A percentile compares a stretch with the other conserved stretches of the same genome.
phyloP scores from a whole-genome alignment of 2,888 invertebrate species.

The Tryphoninae sp. region DNA sequence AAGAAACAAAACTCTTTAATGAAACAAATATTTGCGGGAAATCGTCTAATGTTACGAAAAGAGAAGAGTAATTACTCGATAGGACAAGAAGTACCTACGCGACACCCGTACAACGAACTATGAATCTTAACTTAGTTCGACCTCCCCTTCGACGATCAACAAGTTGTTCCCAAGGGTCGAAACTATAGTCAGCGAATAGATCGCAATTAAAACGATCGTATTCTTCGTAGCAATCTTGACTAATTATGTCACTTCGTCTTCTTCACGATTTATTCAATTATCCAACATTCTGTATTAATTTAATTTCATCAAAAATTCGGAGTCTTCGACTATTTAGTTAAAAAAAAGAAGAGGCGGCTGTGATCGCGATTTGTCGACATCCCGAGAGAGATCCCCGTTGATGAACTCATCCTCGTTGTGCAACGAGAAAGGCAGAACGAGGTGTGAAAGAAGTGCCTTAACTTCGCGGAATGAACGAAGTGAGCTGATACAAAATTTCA shows the following conservation, averaged over 20 bases:
- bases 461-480: constrained; percentile 13
- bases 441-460: constrained; percentile 12
- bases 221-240: not conserved
- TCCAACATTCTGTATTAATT: not conserved
- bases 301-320: not conserved
- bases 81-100: constrained; percentile 7
- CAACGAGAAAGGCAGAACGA: constrained; percentile 15
- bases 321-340: too few relatives aligned
- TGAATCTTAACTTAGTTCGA: constrained; percentile 37
- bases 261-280: not conserved
- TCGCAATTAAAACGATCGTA: constrained; percentile 37
- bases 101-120: constrained; percentile 4
- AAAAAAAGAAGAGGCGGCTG: not conserved
- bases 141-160: constrained; percentile 34
- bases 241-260: not conserved
- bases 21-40: not conserved
- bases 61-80: constrained; percentile 37
- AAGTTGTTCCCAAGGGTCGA: constrained; percentile 31
- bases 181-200: constrained; percentile 36
- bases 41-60: constrained; percentile 30
- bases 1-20: not conserved
- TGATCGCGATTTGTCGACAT: constrained; percentile 5
- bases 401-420: constrained; percentile 34
- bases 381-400: constrained; percentile 39
- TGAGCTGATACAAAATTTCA: constrained; percentile 43